A percentile compares a stretch with the other conserved stretches of the same genome.
Conservation (phyloP, 2,113 vertebrate genomes). For the Hemibagrus wyckioides region DNA sequence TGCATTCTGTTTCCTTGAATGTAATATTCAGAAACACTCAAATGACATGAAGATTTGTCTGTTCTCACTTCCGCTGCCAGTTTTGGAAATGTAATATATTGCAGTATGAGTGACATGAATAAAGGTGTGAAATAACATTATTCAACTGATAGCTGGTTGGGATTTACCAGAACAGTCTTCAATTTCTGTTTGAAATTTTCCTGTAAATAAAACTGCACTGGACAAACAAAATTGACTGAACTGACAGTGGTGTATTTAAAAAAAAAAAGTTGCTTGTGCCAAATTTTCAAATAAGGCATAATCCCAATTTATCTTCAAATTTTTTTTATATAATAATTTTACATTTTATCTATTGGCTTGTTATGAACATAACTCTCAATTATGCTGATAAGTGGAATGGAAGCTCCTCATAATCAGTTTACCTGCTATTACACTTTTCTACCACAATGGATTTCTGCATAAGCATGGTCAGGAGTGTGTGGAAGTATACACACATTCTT, state of each 20-base stretch:
- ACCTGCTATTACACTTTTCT: neutral
- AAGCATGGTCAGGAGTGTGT: neutral
- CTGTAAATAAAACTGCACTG: neutral
- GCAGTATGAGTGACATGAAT: neutral
- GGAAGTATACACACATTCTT: neutral
- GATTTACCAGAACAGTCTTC: neutral
- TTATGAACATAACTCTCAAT: neutral
- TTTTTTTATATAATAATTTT: neutral
- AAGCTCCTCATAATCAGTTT: neutral
- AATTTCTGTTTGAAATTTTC: neutral
- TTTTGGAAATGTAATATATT: neutral
- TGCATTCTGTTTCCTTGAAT: neutral
- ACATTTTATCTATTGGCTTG: neutral
- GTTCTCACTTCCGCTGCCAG: neutral
- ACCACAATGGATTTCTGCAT: neutral
- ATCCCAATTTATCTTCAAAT: neutral
- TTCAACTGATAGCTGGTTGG: neutral
- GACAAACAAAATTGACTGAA: neutral
- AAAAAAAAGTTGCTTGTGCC: neutral
- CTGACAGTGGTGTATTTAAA: neutral
- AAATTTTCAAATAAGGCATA: neutral
- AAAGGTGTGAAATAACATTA: neutral
- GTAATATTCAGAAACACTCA: neutral
- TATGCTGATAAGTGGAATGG: neutral
- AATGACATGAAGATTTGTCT: neutral